Conservation (phyloP, 2,113 vertebrate species). For the Sorex araneus region DNA sequence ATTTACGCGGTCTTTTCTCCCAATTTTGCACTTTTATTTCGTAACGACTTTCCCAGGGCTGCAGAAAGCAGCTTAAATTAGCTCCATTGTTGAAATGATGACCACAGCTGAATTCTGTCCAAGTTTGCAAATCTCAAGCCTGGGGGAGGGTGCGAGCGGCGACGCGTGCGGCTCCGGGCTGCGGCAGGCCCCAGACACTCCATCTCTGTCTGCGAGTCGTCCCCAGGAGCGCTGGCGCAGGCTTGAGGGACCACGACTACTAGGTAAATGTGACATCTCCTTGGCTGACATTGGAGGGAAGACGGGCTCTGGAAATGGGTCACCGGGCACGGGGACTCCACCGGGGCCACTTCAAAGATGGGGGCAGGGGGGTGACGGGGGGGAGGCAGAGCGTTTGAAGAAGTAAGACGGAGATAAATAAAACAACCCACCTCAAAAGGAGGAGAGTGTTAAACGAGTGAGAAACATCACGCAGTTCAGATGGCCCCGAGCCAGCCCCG, state of each 20-base stretch:
- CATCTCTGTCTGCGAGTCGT: background rate
- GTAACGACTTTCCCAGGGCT: background rate
- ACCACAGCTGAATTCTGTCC: conserved; percentile 55
- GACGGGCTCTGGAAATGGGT: background rate
- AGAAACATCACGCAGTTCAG: background rate
- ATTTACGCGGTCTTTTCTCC: background rate
- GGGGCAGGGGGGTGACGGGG: background rate
- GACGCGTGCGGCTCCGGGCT: background rate
- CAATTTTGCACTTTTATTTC: background rate
- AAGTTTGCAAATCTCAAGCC: conserved; percentile 12
- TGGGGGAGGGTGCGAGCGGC: background rate
- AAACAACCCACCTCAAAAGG: background rate
- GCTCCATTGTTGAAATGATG: conserved; percentile 68
- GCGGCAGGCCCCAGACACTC: background rate
- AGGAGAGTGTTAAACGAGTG: background rate
- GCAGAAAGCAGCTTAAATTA: conserved; percentile 60
- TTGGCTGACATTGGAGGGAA: background rate
- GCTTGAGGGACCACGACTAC: background rate
- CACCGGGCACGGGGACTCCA: background rate
- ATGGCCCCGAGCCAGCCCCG: rapidly evolving
- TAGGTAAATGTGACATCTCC: background rate
- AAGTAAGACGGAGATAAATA: background rate
- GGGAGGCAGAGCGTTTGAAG: background rate
- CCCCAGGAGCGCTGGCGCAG: background rate
- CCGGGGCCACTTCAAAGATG: background rate